Base-by-base conservation (phyloP, 2,888 invertebrate species). In the Epinotia demarniana region DNA sequence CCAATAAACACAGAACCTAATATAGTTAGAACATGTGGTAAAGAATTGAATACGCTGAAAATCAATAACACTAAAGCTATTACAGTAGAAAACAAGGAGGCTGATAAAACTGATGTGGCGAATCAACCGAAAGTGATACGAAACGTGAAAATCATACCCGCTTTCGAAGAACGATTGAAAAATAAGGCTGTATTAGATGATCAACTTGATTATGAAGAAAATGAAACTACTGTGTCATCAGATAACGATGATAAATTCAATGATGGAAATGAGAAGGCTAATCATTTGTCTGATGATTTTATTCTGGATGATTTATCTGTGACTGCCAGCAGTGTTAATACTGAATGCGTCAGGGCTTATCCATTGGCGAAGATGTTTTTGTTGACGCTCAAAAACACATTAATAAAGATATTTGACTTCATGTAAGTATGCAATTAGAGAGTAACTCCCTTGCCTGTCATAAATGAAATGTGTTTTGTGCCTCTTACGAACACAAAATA, bases 341-440 rank as follows among this genome's bases (percentile, higher is more conserved):
- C 82, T 27, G 86, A 85, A 0, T 83, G 81, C 0, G 43, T 77
- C 0, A 77, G 79, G 0, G 82, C 83, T 0, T 80, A 83, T 77
- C 70, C 79, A 0, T 57, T 86, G 0, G 73, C 86, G 0, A 84
- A 84, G 18, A 77, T 77, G 0, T 90, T 89, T 78, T 79, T 90
- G 0, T 71, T 49, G 0, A 84, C 89, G 39, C 13, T 91, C 0
- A 84, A 83, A 49, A 49, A 19, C 0, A 78, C 85, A 0, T 85
- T 89, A 9, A 83, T 82, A 23, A 39, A 71, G 0, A 81, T 89
- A 12, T 83, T 84, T 53, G 66, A 74, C 1, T 90, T 89, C 76
- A 81, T 90, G 91, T 91, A 79, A 90, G 91, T 90, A 84, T 76
- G 13, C 6, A 53, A 53, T 39, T 53, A 8, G 53, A 46, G 16